Conservation (phyloP, 1,140 invertebrate genomes). For the Archivesica marissinica region DNA sequence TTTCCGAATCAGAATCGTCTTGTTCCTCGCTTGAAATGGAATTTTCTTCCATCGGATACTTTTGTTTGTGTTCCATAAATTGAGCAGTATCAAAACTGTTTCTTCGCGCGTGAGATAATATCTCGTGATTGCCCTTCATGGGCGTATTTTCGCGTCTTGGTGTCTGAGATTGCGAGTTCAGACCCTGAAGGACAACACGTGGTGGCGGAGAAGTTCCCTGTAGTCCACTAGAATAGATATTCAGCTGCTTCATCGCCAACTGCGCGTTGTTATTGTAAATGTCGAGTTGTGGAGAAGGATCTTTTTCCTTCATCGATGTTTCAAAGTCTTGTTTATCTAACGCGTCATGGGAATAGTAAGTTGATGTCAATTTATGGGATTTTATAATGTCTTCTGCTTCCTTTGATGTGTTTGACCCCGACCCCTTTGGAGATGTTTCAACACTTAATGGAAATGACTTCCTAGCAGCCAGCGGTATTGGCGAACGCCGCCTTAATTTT, state of each 20-base stretch:
- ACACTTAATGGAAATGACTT: conserved; percentile 50
- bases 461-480: conserved; percentile 22
- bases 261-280: conserved; percentile 55
- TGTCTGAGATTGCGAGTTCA: conserved; percentile 24
- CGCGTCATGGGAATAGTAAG: conserved; percentile 51
- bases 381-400: conserved; percentile 62
- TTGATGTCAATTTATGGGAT: conserved; percentile 52
- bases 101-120: conserved; percentile 28
- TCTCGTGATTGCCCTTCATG: conserved; percentile 49
- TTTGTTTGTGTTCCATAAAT: conserved; percentile 24
- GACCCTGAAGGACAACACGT: conserved; percentile 51
- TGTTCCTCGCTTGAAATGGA: conserved; percentile 58
- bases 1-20: conserved; percentile 43
- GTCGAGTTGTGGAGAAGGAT: conserved; percentile 50
- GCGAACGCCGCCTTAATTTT: conserved; percentile 34
- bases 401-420: conserved; percentile 61
- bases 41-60: conserved; percentile 50
- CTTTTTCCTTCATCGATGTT: neutral
- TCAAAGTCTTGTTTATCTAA: conserved; percentile 42
- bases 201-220: conserved; percentile 59
- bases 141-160: conserved; percentile 39
- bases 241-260: conserved; percentile 50
- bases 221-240: conserved; percentile 43
- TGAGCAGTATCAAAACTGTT: conserved; percentile 45
- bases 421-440: conserved; percentile 37